Evolutionary conservation across 2,797 vertebrate genomes (phyloP), one percentile per base, ranked within the genome.

Genomic region (Vireo griseus): DNA sequence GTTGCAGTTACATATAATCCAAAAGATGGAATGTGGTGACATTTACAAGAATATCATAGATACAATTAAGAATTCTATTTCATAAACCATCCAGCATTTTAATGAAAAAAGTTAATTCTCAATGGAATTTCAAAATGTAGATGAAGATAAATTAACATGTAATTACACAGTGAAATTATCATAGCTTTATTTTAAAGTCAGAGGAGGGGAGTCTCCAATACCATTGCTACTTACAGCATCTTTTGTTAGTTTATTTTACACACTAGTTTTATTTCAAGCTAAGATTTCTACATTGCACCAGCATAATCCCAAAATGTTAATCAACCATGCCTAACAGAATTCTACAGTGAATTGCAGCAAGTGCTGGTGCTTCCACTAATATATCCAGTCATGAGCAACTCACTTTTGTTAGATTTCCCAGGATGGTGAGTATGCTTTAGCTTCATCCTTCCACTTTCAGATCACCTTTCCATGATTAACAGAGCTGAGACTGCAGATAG

Each of bases 141-240:
- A 96, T 96, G 91, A 92, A 94, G 94, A 94, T 92, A 96, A 96
- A 95, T 96, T 96, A 95, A 92, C 95, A 96, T 96, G 81, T 94
- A 94, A 97, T 96, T 92, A 96, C 86, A 92, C 65, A 87, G 72
- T 87, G 54, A 93, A 96, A 96, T 93, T 94, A 95, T 75, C 91
- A 82, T 77, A 93, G 52, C 77, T 92, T 95, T 94, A 92, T 80
- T 93, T 94, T 93, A 95, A 92, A 96, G 86, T 91, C 86, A 76
- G 84, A 96, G 73, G 57, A 95, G 58, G 26, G 61, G 54, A 82
- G 76, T 67, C 73, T 92, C 65, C 77, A 90, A 66, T 68, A 95
- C 61, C 92, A 74, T 3, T 93, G 81, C 86, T 65, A 83, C 92
- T 92, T 83, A 86, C 0, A 2, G 55, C 62, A 88, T 88, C 86